Percentiles rank a stretch among this genome's conserved stretches.
phyloP scores from a whole-genome alignment of 2,888 invertebrate species.

The Habrosyne pyritoides region DNA sequence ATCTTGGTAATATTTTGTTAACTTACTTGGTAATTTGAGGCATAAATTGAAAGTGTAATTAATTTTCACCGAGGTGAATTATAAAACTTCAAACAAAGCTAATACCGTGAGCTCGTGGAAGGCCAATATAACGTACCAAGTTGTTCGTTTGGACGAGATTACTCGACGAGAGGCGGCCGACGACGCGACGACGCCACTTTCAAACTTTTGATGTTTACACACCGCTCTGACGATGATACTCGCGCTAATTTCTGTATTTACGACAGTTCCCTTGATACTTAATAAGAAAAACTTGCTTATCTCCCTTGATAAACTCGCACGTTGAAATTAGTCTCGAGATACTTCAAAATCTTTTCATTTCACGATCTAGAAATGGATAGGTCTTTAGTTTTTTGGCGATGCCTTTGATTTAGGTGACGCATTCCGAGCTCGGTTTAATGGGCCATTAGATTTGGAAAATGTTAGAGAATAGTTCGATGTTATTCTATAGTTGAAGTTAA shows the following conservation, averaged over 20 bases:
- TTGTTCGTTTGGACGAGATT: conserved; percentile 30
- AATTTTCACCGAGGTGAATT: conserved; percentile 23
- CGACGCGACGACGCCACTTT: conserved; percentile 52
- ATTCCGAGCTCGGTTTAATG: conserved; percentile 31
- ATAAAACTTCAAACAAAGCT: conserved; percentile 36
- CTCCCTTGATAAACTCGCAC: conserved; percentile 53
- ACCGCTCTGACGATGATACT: conserved; percentile 62
- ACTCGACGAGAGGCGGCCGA: conserved; percentile 31
- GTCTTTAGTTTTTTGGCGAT: conserved; percentile 30
- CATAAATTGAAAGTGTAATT: conserved; percentile 2
- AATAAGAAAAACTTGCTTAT: conserved; percentile 70
- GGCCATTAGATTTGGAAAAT: conserved; percentile 37
- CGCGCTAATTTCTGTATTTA: conserved; percentile 75
- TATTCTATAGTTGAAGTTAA: neutral
- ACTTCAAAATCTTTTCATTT: conserved; percentile 22
- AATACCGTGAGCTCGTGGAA: conserved; percentile 33
- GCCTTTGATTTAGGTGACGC: conserved; percentile 38
- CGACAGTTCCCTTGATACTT: conserved; percentile 67
- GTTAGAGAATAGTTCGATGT: conserved; percentile 10
- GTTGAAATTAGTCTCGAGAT: conserved; percentile 49
- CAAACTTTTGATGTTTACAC: conserved; percentile 75
- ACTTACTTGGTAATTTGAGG: neutral
- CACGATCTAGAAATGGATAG: conserved; percentile 40
- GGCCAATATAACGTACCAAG: conserved; percentile 37
- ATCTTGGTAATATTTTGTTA: conserved; percentile 10